phyloP scores from a whole-genome alignment of 2,888 invertebrate species.

The Parelbella ahira region DNA sequence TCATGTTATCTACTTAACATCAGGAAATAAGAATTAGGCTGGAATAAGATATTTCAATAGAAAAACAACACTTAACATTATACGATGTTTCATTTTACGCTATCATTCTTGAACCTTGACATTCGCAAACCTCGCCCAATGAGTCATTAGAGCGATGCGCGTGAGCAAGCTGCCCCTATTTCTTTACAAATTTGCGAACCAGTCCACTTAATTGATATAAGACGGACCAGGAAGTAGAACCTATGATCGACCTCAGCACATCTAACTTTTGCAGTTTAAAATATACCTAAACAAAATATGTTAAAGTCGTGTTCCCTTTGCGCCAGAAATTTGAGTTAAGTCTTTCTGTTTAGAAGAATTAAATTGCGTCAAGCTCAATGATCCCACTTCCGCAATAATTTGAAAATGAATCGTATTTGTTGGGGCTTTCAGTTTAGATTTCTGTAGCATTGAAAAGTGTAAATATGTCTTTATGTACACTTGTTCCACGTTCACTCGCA shows the following conservation, averaged over 20 bases:
- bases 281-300: slow-evolving; percentile 27
- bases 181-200: slow-evolving; percentile 68
- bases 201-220: slow-evolving; percentile 71
- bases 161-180: slow-evolving; percentile 62
- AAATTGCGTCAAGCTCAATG: slow-evolving; percentile 74
- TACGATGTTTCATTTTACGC: background rate
- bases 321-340: slow-evolving; percentile 32
- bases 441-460: slow-evolving; percentile 29
- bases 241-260: slow-evolving; percentile 54
- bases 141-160: slow-evolving; percentile 41
- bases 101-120: slow-evolving; percentile 17
- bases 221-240: slow-evolving; percentile 66
- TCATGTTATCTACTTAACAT: no score
- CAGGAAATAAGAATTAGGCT: no score
- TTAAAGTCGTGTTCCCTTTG: slow-evolving; percentile 35
- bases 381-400: slow-evolving; percentile 56
- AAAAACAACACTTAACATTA: no score
- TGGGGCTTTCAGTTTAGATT: slow-evolving; percentile 39
- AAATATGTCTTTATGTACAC: slow-evolving; percentile 41
- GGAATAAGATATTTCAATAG: no score
- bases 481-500: slow-evolving; percentile 39
- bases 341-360: slow-evolving; percentile 41
- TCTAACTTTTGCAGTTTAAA: slow-evolving; percentile 31
- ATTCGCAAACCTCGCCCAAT: slow-evolving; percentile 26
- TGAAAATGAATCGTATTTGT: slow-evolving; percentile 39